Evolutionary conservation across 2,888 invertebrate genomes (phyloP).

Genomic region (Agrotis exclamationis): DNA sequence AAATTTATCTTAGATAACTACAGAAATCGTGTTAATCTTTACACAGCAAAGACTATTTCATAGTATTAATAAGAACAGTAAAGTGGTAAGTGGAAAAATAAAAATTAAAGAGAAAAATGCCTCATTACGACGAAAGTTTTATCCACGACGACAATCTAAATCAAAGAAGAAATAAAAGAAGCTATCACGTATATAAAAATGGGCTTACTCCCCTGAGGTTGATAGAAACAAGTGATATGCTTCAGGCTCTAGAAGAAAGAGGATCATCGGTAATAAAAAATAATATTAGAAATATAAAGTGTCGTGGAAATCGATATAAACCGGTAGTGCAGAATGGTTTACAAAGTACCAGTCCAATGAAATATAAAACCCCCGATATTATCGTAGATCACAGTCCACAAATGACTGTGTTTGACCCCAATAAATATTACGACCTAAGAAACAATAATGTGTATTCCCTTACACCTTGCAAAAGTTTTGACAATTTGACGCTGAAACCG

Average conservation of each 20-base stretch:
- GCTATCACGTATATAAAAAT: slow-evolving; percentile 88
- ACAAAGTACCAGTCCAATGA: slow-evolving; percentile 66
- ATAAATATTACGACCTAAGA: slow-evolving; percentile 82
- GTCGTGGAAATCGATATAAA: slow-evolving; percentile 80
- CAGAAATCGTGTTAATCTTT: background rate
- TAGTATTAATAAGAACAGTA: background rate
- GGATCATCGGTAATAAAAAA: slow-evolving; percentile 85
- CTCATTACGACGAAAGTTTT: slow-evolving; percentile 90
- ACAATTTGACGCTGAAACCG: slow-evolving; percentile 84
- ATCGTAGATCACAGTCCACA: slow-evolving; percentile 84
- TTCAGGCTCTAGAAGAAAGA: slow-evolving; percentile 83
- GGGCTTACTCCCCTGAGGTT: slow-evolving; percentile 81
- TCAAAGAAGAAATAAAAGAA: slow-evolving; percentile 88
- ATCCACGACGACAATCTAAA: slow-evolving; percentile 88
- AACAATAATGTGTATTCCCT: slow-evolving; percentile 84
- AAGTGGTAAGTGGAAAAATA: background rate
- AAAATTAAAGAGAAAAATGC: slow-evolving; percentile 78
- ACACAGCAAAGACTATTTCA: slow-evolving; percentile 1
- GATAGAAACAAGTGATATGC: slow-evolving; percentile 80
- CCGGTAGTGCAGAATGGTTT: slow-evolving; percentile 70
- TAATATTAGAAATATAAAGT: slow-evolving; percentile 86
- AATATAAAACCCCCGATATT: slow-evolving; percentile 82
- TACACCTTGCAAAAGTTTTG: slow-evolving; percentile 87
- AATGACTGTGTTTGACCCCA: slow-evolving; percentile 83
- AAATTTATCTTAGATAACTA: slow-evolving; percentile 44